phyloP scores from a whole-genome alignment of 2,797 vertebrate species.

The Dicrostonyx torquatus region DNA sequence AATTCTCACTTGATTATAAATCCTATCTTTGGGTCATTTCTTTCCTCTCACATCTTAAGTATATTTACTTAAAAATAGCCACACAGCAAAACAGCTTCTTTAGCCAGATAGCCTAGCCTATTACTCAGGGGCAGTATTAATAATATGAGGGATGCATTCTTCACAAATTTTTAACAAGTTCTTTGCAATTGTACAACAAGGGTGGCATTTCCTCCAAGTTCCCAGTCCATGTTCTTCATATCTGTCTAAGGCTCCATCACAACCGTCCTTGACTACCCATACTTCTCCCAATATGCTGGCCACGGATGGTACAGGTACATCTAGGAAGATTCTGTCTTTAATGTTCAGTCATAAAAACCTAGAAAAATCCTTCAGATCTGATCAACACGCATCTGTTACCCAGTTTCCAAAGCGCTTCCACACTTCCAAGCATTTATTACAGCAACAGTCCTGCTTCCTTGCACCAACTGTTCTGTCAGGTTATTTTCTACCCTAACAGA shows the following conservation, averaged over 20 bases:
- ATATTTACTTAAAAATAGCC: not conserved
- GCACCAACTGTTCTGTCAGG: not conserved
- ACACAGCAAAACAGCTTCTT: not conserved
- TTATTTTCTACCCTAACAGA: not conserved
- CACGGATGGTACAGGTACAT: not conserved
- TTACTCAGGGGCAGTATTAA: not conserved
- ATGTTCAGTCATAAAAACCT: not conserved
- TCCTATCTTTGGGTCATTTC: not conserved
- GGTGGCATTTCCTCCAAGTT: not conserved
- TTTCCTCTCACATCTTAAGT: not conserved
- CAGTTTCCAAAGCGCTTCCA: not conserved
- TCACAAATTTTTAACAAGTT: not conserved
- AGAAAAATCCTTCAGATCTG: not conserved
- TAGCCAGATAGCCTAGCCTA: not conserved
- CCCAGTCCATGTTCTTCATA: not conserved
- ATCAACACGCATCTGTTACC: not conserved
- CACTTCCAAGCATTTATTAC: not conserved
- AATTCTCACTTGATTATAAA: not conserved
- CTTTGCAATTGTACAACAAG: not conserved
- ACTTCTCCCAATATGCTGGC: not conserved
- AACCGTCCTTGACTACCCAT: not conserved
- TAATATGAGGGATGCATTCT: not conserved
- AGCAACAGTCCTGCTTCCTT: not conserved
- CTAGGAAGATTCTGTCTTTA: not conserved
- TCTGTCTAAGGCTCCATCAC: not conserved